Conservation (phyloP, 2,113 vertebrate genomes). For the Sinocyclocheilus anophthalmus region DNA sequence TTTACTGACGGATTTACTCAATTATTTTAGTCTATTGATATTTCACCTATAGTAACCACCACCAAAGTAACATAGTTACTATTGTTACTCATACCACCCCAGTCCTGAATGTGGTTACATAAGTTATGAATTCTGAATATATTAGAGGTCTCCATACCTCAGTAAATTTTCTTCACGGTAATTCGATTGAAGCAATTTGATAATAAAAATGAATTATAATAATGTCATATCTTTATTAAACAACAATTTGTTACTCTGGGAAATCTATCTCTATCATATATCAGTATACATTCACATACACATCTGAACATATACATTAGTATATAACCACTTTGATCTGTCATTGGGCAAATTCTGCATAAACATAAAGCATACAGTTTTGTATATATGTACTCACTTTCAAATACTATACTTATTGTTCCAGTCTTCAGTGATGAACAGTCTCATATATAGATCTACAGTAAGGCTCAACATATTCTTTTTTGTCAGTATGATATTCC, state of each 20-base stretch:
- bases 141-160: neutral
- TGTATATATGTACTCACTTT: slow-evolving; percentile 70
- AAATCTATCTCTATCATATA: slow-evolving; percentile 61
- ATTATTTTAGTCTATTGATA: neutral
- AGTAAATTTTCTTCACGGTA: neutral
- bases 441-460: slow-evolving; percentile 89
- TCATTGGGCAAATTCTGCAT: slow-evolving; percentile 57
- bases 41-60: neutral
- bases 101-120: neutral
- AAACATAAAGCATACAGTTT: slow-evolving; percentile 59
- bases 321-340: slow-evolving; percentile 59
- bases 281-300: slow-evolving; percentile 63
- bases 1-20: neutral
- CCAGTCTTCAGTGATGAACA: slow-evolving; percentile 84
- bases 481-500: slow-evolving; percentile 86
- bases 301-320: slow-evolving; percentile 60
- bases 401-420: slow-evolving; percentile 84
- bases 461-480: slow-evolving; percentile 96
- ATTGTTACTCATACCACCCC: neutral
- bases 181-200: slow-evolving; percentile 25
- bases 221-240: slow-evolving; percentile 62
- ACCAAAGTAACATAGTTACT: neutral
- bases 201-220: slow-evolving; percentile 50
- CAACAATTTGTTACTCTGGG: slow-evolving; percentile 59
- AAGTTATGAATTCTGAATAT: neutral